Evolutionary conservation across 2,888 invertebrate species (phyloP).

Genomic region (Mythimna ferrago): DNA sequence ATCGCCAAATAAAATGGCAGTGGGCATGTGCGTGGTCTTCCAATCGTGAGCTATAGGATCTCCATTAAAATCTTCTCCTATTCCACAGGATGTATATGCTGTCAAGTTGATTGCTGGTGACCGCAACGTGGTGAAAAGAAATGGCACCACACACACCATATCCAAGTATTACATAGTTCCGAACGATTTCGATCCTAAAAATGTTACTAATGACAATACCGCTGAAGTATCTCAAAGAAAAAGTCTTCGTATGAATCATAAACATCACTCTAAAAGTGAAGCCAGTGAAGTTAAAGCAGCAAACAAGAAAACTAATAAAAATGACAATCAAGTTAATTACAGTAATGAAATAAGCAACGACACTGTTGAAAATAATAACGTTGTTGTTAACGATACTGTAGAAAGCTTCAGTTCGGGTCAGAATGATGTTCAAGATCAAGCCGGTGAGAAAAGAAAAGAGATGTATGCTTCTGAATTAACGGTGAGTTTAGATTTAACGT

Average conservation of each 20-base stretch:
- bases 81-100: conserved; percentile 38
- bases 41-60: background rate
- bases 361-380: background rate
- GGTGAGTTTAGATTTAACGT: conserved; percentile 18
- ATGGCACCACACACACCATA: conserved; percentile 48
- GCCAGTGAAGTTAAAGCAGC: background rate
- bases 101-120: conserved; percentile 41
- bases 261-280: background rate
- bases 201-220: background rate
- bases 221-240: background rate
- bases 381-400: background rate
- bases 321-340: background rate
- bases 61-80: background rate
- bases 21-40: too few species aligned
- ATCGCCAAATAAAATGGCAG: too few species aligned
- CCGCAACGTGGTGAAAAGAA: conserved; percentile 36
- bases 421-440: background rate
- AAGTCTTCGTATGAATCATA: background rate
- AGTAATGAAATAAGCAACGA: background rate
- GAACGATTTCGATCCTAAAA: conserved; percentile 19
- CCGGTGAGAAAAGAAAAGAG: background rate
- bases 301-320: background rate
- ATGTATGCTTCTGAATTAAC: background rate
- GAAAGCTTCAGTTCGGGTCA: background rate
- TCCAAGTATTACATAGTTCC: conserved; percentile 51